A percentile compares a stretch with the other conserved stretches of the same genome.
These are phyloP conservation scores for Rhea americana DNA, from an alignment of 2,113 vertebrate species.

Conservation along the genomic window DNA sequence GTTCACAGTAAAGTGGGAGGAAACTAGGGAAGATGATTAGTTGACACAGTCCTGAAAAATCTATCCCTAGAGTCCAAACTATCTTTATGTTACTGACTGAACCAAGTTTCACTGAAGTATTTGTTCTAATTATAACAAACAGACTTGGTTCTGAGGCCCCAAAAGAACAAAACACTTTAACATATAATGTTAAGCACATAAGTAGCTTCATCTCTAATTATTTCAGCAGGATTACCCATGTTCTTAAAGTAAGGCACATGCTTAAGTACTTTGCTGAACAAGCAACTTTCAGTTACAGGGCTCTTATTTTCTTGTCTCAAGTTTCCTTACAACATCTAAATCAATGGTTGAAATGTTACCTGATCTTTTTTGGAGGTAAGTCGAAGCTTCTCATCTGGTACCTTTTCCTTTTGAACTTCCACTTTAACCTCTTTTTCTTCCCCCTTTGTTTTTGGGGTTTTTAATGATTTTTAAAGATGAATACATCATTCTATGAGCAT, in stretches of 20 bases:
- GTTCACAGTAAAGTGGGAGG: conserved; percentile 42
- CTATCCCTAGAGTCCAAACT: not conserved
- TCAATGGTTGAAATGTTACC: conserved; percentile 69
- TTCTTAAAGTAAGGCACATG: not conserved
- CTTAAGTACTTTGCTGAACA: not conserved
- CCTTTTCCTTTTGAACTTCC: conserved; percentile 76
- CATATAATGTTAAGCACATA: not conserved
- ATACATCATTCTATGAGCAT: not conserved
- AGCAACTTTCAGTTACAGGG: not conserved
- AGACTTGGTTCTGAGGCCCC: not conserved
- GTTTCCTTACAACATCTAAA: not conserved
- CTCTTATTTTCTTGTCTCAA: not conserved
- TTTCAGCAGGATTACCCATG: conserved; percentile 10
- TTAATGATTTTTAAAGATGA: conserved; percentile 32
- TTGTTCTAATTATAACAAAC: conserved; percentile 17
- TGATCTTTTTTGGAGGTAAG: conserved; percentile 75
- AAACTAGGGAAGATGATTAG: conserved; percentile 45
- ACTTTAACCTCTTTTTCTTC: conserved; percentile 78
- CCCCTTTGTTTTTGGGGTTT: conserved; percentile 70
- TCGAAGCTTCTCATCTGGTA: conserved; percentile 71
- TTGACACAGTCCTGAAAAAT: conserved; percentile 17
- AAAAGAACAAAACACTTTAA: conserved; percentile 6
- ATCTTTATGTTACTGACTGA: not conserved
- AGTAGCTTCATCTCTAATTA: conserved; percentile 23
- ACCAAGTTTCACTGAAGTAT: not conserved